Base-by-base conservation (phyloP, 2,113 vertebrate genomes). In the Phylloscopus trochilus region DNA sequence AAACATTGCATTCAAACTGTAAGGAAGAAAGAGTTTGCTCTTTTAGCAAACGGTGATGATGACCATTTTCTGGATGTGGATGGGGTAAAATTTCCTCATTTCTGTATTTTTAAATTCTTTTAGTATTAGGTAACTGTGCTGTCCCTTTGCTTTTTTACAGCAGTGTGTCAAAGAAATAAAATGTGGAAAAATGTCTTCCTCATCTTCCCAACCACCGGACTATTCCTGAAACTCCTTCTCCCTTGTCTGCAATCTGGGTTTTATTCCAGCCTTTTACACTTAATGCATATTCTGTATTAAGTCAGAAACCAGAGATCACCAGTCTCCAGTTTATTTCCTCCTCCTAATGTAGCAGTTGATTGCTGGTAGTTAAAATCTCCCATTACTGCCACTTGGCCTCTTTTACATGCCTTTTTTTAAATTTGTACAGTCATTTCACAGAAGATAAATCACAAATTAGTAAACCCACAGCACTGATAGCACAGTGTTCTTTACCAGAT, bases 401-500 rank as follows among this genome's bases (percentile, higher is more conserved):
- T 81, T 87, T 92, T 51, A 89, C 53, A 23, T 73, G 39, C 9
- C 9, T 44, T 83, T 87, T n/a, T n/a, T n/a, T n/a, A n/a, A n/a
- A 44, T 94, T 93, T 75, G 37, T 44, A 83, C 53, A 81, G 59
- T 37, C 22, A 70, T 96, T 97, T 96, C 67, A 85, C 49, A 85
- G 78, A 81, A 90, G 87, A 95, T 80, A 92, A 94, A 94, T 93
- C 70, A 90, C 46, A 84, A 90, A 85, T 83, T 68, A 79, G 60
- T 87, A 79, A 87, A 81, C 58, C 56, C 14, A 43, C 0, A 7
- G 27, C 62, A 58, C 74, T 58, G 78, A 92, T 83, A 91, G 14
- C 53, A 49, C 37, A 75, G 46, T 35, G 16, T 27, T 60, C 31
- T 89, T 93, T 68, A 33, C 56, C 39, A 49, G 24, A 79, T 79